Conservation (phyloP, 2,113 vertebrate species). For the Heterotis niloticus region DNA sequence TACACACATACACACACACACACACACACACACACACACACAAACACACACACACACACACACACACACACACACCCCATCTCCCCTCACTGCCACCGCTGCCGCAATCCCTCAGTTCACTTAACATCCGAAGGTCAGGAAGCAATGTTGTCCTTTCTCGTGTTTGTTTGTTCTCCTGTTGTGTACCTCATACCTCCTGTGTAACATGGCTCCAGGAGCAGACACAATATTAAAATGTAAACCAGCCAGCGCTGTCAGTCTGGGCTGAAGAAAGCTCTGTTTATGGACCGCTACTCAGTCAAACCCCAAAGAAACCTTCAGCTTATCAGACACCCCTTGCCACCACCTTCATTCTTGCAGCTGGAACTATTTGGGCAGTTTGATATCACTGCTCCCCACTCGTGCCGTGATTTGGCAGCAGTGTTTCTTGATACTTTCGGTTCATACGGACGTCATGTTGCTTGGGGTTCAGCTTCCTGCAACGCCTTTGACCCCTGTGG, state of each 20-base stretch:
- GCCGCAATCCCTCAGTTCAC: too few relatives aligned
- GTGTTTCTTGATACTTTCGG: too few relatives aligned
- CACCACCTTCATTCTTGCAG: not conserved
- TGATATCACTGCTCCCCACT: too few relatives aligned
- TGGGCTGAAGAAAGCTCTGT: not conserved
- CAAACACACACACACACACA: too few relatives aligned
- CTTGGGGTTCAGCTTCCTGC: slow-evolving; percentile 1
- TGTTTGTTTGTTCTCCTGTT: not conserved
- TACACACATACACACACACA: too few relatives aligned
- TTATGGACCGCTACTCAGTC: not conserved
- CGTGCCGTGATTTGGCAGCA: too few relatives aligned
- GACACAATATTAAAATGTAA: slow-evolving; percentile 15
- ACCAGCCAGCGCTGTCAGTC: not conserved
- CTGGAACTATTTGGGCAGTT: not conserved
- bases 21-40: too few relatives aligned
- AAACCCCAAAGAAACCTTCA: not conserved
- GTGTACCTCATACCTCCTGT: not conserved
- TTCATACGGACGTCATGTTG: not conserved
- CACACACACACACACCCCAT: too few relatives aligned
- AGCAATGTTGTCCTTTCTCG: not conserved
- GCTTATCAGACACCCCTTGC: not conserved
- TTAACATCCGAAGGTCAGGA: not conserved
- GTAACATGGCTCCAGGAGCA: not conserved
- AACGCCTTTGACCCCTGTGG: not conserved
- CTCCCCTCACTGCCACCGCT: not conserved